A percentile compares a stretch with the other conserved stretches of the same genome.
Evolutionary conservation across 2,113 vertebrate genomes (phyloP).

Genomic region (Rhinopomastus cyanomelas): DNA sequence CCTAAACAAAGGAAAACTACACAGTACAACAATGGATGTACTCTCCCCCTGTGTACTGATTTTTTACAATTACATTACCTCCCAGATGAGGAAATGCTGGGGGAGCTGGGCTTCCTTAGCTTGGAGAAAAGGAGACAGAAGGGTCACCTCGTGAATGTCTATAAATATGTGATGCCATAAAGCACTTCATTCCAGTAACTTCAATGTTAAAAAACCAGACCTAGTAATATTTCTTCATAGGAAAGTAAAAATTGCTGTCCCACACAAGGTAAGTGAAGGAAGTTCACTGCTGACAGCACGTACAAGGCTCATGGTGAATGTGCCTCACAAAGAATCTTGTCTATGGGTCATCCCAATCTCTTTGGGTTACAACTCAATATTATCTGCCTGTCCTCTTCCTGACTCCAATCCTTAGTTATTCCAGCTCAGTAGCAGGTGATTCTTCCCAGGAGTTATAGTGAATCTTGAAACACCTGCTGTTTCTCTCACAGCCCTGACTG

Average conservation of each 20-base stretch:
- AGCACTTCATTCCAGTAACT: not conserved
- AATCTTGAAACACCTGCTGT: not conserved
- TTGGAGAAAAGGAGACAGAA: not conserved
- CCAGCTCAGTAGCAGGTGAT: accelerated
- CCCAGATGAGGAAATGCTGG: too few species aligned
- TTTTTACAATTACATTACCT: not conserved
- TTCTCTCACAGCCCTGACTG: not conserved
- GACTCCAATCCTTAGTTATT: not conserved
- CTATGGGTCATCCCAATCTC: not conserved
- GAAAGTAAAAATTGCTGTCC: not conserved
- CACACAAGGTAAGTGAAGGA: not conserved
- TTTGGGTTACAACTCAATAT: not conserved
- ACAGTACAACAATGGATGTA: accelerated
- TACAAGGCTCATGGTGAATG: accelerated
- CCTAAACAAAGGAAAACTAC: not conserved
- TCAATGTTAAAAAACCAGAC: not conserved
- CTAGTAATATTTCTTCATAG: not conserved
- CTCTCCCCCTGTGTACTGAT: not conserved
- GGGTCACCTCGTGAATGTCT: accelerated
- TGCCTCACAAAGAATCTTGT: not conserved
- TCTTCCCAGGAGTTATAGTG: not conserved
- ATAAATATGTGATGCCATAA: not conserved
- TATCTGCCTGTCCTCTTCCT: not conserved
- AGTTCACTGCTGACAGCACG: not conserved
- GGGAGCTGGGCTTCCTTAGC: too few species aligned